Evolutionary conservation across 2,888 invertebrate genomes (phyloP), one percentile per base, ranked within the genome.

Genomic region (Lasioglossum morio): DNA sequence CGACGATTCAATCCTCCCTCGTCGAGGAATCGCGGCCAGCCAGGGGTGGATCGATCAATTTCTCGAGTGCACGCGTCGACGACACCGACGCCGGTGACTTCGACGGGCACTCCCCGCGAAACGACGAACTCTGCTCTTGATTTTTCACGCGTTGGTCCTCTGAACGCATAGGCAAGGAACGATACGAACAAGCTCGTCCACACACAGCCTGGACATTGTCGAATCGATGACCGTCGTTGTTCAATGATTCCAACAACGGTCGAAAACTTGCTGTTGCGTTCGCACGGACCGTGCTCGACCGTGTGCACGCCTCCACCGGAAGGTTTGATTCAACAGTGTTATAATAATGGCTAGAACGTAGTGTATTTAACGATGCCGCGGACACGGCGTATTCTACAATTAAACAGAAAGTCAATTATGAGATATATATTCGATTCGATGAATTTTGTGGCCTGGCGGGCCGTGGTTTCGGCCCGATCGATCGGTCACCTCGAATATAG

Each of bases 341-440:
- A 80, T 72, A 83, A 88, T 89, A 87, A 87, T 79, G 88, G 87
- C 84, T 89, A 90, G 82, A 85, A 43, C 57, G 74, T 91, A 87
- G 88, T 77, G 83, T 92, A 91, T 93, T 93, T 91, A 92, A 93
- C 88, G 89, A 85, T 90, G 90, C 85, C 87, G 82, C 86, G 88
- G 34, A 66, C 66, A 88, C 78, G 88, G 91, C 89, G 89, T 88
- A 90, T 90, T 66, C 82, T 92, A 93, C 90, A 91, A 92, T 93
- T 93, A 92, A 72, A 93, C 91, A 92, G 91, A 93, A 93, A 93
- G 93, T 94, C 93, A 94, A 94, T 94, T 94, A 94, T 92, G 85
- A 91, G 86, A 89, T 86, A 85, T 84, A 82, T 79, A 87, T 88
- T 84, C 85, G 85, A 88, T 88, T 80, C 63, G 84, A 89, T 87